Evolutionary conservation across 2,888 invertebrate genomes (phyloP), one percentile per base, ranked within the genome.

Genomic region (Hyles lineata): DNA sequence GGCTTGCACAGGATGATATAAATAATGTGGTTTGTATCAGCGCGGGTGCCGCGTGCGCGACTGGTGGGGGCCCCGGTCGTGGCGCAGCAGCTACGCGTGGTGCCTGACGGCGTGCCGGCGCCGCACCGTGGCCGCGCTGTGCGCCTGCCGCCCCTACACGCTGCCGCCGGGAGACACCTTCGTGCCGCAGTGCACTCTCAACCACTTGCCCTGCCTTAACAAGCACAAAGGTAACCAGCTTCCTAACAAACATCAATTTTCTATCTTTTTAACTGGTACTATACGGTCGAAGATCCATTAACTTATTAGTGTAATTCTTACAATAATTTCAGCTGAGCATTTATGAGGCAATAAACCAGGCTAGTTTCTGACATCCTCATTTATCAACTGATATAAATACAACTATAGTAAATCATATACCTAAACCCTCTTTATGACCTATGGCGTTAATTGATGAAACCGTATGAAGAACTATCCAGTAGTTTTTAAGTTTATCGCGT

Each of bases 21-120:
- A n/a, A n/a, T n/a, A n/a, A n/a, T n/a, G n/a, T n/a, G n/a, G n/a
- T 43, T 43, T 43, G 43, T 15, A 0, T 3, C 43, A 67, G 67
- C 67, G 67, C 7, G 67, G 67, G 2, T 67, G 67, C 43, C 67
- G 67, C 23, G 23, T 67, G 17, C 67, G 67, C 21, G 23, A 67
- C 50, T 0, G 15, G 17, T 15, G 1, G 4, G 23, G 7, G 23
- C 35, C 15, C n/a, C 50, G 23, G 67, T 50, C 23, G 0, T 67
- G 67, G 32, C 74, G 76, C 35, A 81, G 82, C 78, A 95, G 95
- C 75, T 93, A 93, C 85, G 90, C 94, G 74, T 92, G 95, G 85
- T 96, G 96, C 82, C 89, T 96, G 74, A 87, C 95, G 70, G 84
- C 88, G 74, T 96, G 96, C 81, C 95, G 95, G 0, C 89, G 93